Percentiles rank a stretch among this genome's conserved stretches.
Evolutionary conservation across 1,140 invertebrate genomes (phyloP).

Genomic region (Camponotus vicinus): DNA sequence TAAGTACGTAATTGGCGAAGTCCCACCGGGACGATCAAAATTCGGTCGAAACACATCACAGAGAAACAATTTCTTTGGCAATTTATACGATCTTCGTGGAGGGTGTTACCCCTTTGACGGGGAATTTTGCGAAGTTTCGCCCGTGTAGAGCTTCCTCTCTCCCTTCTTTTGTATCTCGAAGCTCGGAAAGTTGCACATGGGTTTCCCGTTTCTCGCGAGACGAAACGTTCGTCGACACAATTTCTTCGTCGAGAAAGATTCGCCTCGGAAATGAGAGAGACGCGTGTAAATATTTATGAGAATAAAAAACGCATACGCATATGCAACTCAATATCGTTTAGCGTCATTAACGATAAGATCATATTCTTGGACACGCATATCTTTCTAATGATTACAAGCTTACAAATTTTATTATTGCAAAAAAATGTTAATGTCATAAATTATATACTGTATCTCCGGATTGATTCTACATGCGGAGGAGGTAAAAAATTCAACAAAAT

Average conservation of each 20-base stretch:
- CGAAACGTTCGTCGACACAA: constrained; percentile 2
- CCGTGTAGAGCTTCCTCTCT: constrained; percentile 63
- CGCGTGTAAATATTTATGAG: constrained; percentile 16
- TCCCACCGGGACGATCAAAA: constrained; percentile 46
- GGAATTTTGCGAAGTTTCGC: constrained; percentile 69
- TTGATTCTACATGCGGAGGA: background rate
- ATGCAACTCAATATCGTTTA: background rate
- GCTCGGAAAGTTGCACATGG: background rate
- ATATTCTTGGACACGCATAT: background rate
- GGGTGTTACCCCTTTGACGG: constrained; percentile 66
- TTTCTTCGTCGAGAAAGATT: constrained; percentile 24
- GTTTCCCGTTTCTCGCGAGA: constrained; percentile 17
- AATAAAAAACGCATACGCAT: background rate
- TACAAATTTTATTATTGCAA: background rate
- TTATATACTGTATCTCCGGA: background rate
- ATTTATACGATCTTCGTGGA: constrained; percentile 11
- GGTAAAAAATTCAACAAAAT: background rate
- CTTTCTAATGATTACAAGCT: background rate
- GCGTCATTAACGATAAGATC: background rate
- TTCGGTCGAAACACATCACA: constrained; percentile 51
- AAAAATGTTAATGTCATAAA: background rate
- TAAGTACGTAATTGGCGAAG: constrained; percentile 64
- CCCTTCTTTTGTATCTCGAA: constrained; percentile 37
- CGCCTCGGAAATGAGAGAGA: constrained; percentile 29
- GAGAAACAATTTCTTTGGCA: constrained; percentile 70